phyloP scores from a whole-genome alignment of 2,888 invertebrate species.

The Coelopa pilipes region DNA sequence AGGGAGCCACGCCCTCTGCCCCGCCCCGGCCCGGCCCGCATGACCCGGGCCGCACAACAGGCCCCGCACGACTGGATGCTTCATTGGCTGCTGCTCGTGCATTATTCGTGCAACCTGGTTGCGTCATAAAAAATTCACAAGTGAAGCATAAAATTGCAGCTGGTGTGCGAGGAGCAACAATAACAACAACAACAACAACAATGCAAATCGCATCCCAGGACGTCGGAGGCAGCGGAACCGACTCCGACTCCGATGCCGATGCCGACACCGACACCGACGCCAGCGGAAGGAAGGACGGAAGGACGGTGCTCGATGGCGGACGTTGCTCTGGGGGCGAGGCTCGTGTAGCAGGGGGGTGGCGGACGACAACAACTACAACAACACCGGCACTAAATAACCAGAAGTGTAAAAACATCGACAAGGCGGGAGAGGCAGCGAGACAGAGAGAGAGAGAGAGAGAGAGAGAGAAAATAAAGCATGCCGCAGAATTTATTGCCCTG shows the following conservation, averaged over 20 bases:
- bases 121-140: constrained; percentile 60
- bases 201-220: not conserved
- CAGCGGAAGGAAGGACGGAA: too few relatives aligned
- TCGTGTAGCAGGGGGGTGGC: too few relatives aligned
- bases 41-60: not conserved
- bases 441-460: too few relatives aligned
- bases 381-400: too few relatives aligned
- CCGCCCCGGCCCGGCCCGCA: not conserved
- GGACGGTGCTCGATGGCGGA: too few relatives aligned
- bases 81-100: constrained; percentile 57
- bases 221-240: too few relatives aligned
- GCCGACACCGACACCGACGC: too few relatives aligned
- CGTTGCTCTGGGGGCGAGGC: too few relatives aligned
- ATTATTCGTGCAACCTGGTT: constrained; percentile 61
- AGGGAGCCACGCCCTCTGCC: not conserved
- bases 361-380: too few relatives aligned
- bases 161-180: constrained; percentile 42
- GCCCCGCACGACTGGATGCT: constrained; percentile 43
- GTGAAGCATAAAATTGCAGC: constrained; percentile 55
- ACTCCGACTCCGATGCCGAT: too few relatives aligned
- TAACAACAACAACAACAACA: not conserved
- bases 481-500: constrained; percentile 56
- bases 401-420: too few relatives aligned
- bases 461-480: constrained; percentile 46
- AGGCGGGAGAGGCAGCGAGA: too few relatives aligned